A percentile compares a stretch with the other conserved stretches of the same genome.
phyloP scores from a whole-genome alignment of 2,888 invertebrate genomes.

The Arctia plantaginis region DNA sequence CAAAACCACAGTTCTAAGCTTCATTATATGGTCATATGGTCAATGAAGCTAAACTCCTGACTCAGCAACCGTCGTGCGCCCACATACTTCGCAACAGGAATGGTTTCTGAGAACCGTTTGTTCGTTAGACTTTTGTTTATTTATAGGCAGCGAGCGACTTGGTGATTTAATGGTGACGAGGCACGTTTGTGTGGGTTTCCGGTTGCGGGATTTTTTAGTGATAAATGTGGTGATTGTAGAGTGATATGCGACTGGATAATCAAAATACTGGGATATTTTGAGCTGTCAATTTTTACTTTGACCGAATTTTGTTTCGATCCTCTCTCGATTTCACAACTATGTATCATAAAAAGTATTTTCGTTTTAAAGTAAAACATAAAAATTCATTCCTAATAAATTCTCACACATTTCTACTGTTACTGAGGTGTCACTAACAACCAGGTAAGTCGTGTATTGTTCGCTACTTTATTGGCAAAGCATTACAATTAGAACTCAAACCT shows the following conservation, averaged over 20 bases:
- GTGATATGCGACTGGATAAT: not conserved
- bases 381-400: too few relatives aligned
- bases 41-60: constrained; percentile 6
- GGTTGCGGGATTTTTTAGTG: constrained; percentile 1
- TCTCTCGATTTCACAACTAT: too few relatives aligned
- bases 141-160: constrained; percentile 4
- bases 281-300: too few relatives aligned
- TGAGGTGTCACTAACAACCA: not conserved
- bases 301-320: too few relatives aligned
- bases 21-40: not conserved
- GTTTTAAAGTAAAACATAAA: too few relatives aligned
- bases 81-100: constrained; percentile 3
- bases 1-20: not conserved
- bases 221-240: not conserved
- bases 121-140: not conserved
- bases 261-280: not conserved
- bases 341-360: too few relatives aligned
- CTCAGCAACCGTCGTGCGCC: constrained; percentile 4
- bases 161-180: constrained; percentile 10
- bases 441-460: not conserved
- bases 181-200: constrained; percentile 3
- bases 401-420: not conserved
- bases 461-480: not conserved
- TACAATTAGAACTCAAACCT: not conserved
- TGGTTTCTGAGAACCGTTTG: not conserved